These are phyloP conservation scores for Oreochromis spilurus DNA, from an alignment of 2,113 vertebrate genomes.

Conservation along the genomic window DNA sequence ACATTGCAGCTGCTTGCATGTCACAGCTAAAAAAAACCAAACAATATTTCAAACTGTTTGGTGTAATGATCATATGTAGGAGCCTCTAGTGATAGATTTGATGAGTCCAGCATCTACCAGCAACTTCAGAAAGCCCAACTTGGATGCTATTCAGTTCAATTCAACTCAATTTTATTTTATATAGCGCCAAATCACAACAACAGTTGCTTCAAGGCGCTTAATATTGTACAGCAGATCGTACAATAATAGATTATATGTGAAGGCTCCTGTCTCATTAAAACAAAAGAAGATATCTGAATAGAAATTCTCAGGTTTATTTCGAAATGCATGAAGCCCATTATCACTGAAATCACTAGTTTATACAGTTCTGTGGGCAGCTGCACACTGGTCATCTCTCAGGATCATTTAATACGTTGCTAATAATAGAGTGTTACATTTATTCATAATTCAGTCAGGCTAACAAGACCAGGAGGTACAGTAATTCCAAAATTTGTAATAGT, in stretches of 20 bases:
- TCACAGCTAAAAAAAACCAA: accelerated
- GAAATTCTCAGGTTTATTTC: not conserved
- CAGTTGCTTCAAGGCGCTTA: no score
- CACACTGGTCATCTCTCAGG: not conserved
- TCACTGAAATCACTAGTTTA: not conserved
- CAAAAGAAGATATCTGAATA: not conserved
- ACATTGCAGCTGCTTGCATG: not conserved
- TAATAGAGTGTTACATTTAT: not conserved
- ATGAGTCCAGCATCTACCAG: not conserved
- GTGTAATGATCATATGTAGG: not conserved
- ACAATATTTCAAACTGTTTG: not conserved
- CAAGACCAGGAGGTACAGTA: not conserved
- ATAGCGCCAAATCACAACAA: no score
- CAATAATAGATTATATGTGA: not conserved
- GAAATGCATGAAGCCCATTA: not conserved
- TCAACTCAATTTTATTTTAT: no score
- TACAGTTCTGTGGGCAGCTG: not conserved
- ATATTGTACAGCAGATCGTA: no score
- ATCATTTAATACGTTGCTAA: not conserved
- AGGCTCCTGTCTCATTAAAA: not conserved
- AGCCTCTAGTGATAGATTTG: not conserved
- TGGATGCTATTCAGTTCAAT: not conserved
- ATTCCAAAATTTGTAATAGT: not conserved
- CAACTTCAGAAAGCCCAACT: not conserved
- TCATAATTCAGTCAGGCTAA: not conserved